A percentile compares a stretch with the other conserved stretches of the same genome.
Evolutionary conservation across 1,140 invertebrate species (phyloP).

Genomic region (Macrotrachela quadricornifera): DNA sequence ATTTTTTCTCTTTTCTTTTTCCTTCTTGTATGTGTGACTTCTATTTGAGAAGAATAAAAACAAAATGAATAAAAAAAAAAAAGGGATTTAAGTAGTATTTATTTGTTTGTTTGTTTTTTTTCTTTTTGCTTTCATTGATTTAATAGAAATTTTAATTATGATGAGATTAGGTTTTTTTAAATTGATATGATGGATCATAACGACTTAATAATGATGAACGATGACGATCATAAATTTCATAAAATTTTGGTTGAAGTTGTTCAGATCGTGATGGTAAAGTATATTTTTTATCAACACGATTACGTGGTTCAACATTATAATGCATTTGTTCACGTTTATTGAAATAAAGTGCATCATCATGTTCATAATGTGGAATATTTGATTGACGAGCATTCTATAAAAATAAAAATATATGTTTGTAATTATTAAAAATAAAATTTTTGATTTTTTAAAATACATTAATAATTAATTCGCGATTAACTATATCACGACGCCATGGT

Average conservation of each 20-base stretch:
- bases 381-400: constrained; percentile 24
- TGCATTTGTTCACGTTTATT: constrained; percentile 28
- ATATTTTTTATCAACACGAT: constrained; percentile 20
- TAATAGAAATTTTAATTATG: too few species aligned
- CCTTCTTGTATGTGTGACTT: too few species aligned
- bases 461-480: constrained; percentile 22
- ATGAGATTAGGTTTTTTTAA: too few species aligned
- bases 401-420: too few species aligned
- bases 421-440: neutral
- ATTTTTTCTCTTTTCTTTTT: too few species aligned
- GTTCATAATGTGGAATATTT: constrained; percentile 24
- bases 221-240: constrained; percentile 9
- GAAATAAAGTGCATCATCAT: constrained; percentile 26
- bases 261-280: constrained; percentile 15
- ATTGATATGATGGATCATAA: too few species aligned
- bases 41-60: too few species aligned
- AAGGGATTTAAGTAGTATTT: too few species aligned
- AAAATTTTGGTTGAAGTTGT: constrained; percentile 20
- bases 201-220: too few species aligned
- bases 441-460: constrained; percentile 16
- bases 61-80: too few species aligned
- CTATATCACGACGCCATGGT: constrained; percentile 30
- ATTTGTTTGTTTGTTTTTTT: too few species aligned
- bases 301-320: constrained; percentile 23
- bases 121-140: too few species aligned